Evolutionary conservation across 2,888 invertebrate species (phyloP), one percentile per base, ranked within the genome.

Genomic region (Nomada fabriciana): DNA sequence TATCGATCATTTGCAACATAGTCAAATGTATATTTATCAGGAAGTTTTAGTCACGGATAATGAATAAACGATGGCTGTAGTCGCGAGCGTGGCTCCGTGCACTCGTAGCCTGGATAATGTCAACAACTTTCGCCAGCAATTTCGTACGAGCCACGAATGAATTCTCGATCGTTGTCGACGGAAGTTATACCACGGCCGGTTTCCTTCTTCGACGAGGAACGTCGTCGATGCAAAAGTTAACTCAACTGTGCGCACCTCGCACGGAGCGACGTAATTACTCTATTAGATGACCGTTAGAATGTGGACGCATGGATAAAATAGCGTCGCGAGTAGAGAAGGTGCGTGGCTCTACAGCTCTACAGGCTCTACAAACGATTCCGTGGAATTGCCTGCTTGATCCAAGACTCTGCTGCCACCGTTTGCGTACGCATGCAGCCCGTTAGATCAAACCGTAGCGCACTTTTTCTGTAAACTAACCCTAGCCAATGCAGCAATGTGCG

Each of bases 41-140:
- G 69, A 72, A 77, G 83, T 80, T 83, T 60, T 72, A 76, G 82
- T 25, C 77, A 76, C 84, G 90, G 89, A 90, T 89, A 87, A 88
- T 83, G 64, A 80, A 89, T 84, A 76, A 67, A 70, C 65, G 74
- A 67, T 2, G 20, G 43, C 3, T 13, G 1, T 11, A 43, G 23
- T 23, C 13, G 67, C 75, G 70, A 61, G 15, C 43, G 52, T 47
- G 74, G 80, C 15, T 59, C 13, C 67, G 18, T 43, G 25, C 47
- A 23, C 36, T 60, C 73, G 67, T 72, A 71, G 59, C 71, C 67
- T 7, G 61, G 18, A 71, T 76, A 85, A 74, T 79, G 78, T 81
- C 83, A 80, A 87, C 79, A 88, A 89, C 89, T 88, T 88, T 89
- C 89, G 87, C 89, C 72, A 81, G 76, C 84, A 88, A 88, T 89